phyloP scores from a whole-genome alignment of 2,113 vertebrate genomes.

The Ornithorhynchus anatinus region DNA sequence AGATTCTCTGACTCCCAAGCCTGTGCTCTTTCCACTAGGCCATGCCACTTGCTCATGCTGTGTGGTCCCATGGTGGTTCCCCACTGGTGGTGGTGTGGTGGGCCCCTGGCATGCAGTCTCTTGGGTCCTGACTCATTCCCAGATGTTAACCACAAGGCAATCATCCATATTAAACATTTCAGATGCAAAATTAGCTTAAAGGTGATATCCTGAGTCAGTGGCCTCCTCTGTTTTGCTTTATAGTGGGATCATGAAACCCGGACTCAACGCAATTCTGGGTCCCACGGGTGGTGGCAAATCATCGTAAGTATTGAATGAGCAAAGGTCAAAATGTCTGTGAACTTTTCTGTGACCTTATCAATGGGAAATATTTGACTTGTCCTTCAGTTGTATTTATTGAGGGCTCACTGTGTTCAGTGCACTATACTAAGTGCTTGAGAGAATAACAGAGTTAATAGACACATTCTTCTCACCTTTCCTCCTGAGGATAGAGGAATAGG shows the following conservation, averaged over 20 bases:
- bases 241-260: conserved; percentile 96
- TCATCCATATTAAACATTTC: no score
- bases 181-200: neutral
- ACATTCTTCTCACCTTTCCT: no score
- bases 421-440: neutral
- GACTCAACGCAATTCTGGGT: conserved; percentile 94
- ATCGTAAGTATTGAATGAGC: conserved; percentile 82
- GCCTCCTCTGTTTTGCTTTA: conserved; percentile 34
- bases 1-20: no score
- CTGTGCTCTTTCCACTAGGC: neutral
- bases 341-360: neutral
- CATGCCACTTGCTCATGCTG: neutral
- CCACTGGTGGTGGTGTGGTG: neutral
- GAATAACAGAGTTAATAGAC: no score
- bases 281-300: conserved; percentile 95
- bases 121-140: neutral
- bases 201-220: neutral
- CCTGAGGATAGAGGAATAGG: no score
- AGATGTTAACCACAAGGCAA: no score
- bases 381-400: neutral
- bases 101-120: neutral
- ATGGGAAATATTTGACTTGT: neutral
- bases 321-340: neutral
- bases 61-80: neutral
- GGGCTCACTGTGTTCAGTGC: neutral